A percentile compares a stretch with the other conserved stretches of the same genome.
These are phyloP conservation scores for Catocala fraxini DNA, from an alignment of 2,888 invertebrate genomes.

Conservation along the genomic window DNA sequence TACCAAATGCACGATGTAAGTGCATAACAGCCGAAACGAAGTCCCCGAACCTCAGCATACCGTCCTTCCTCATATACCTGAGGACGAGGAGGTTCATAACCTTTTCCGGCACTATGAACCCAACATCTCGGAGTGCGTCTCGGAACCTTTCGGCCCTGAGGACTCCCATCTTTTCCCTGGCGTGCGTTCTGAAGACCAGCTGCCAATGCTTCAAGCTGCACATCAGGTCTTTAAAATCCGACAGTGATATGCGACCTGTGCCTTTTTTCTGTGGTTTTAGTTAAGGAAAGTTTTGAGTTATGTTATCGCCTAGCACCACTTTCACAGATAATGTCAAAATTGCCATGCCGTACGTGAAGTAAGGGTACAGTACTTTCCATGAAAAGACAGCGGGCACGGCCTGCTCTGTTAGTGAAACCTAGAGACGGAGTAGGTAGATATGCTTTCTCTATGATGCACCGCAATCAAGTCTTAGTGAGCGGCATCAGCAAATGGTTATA, in stretches of 20 bases:
- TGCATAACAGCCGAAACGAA: slow-evolving; percentile 96
- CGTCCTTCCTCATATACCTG: slow-evolving; percentile 97
- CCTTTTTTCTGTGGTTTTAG: slow-evolving; percentile 88
- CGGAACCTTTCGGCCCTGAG: slow-evolving; percentile 94
- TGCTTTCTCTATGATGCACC: too few species aligned
- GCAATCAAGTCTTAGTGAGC: too few species aligned
- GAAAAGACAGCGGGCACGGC: too few species aligned
- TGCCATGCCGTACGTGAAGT: too few species aligned
- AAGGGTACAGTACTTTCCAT: too few species aligned
- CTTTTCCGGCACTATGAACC: slow-evolving; percentile 95
- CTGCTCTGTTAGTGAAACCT: too few species aligned
- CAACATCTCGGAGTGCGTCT: slow-evolving; percentile 95
- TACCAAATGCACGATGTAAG: slow-evolving; percentile 95
- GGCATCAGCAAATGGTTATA: too few species aligned
- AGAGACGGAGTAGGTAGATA: too few species aligned
- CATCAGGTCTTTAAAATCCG: slow-evolving; percentile 96
- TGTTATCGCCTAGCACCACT: neutral
- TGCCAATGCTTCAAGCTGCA: slow-evolving; percentile 97
- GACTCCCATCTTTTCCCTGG: slow-evolving; percentile 96
- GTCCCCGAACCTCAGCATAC: slow-evolving; percentile 96
- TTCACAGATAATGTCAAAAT: too few species aligned
- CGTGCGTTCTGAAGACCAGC: slow-evolving; percentile 94
- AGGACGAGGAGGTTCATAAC: slow-evolving; percentile 94
- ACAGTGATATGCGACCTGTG: slow-evolving; percentile 93
- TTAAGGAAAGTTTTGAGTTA: slow-evolving; percentile 52